Evolutionary conservation across 2,113 vertebrate genomes (phyloP).

Genomic region (Pelecanoides urinatrix): DNA sequence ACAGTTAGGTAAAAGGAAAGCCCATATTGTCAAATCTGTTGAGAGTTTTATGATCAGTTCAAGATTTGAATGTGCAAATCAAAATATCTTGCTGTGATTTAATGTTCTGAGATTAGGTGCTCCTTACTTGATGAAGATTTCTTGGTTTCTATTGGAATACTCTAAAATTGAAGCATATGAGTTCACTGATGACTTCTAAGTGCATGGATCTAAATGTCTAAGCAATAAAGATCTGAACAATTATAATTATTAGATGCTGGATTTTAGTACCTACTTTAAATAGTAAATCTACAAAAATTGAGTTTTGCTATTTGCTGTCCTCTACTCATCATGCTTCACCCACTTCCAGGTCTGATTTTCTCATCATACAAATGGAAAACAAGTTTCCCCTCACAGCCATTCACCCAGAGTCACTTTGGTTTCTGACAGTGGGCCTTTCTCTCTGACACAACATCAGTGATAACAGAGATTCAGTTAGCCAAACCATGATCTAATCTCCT

Average conservation of each 20-base stretch:
- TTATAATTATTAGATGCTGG: neutral
- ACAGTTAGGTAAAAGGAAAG: neutral
- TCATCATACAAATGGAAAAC: neutral
- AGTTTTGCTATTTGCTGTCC: neutral
- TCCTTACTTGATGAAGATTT: neutral
- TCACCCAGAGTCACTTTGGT: neutral
- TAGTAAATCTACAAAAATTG: neutral
- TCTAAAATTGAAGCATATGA: neutral
- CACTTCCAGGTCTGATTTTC: neutral
- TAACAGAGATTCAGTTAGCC: neutral
- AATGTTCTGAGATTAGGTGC: neutral
- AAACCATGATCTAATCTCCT: neutral
- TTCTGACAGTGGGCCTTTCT: conserved; percentile 26
- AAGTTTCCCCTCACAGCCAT: neutral
- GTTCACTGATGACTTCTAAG: neutral
- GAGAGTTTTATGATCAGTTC: neutral
- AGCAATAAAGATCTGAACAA: neutral
- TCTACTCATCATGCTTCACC: neutral
- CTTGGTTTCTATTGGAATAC: neutral
- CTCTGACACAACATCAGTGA: neutral
- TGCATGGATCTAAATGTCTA: neutral
- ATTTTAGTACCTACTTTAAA: neutral
- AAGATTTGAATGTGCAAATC: neutral
- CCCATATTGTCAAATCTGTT: neutral
- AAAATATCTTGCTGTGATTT: neutral